Evolutionary conservation across 1,140 invertebrate genomes (phyloP), one percentile per base, ranked within the genome.

Genomic region (Micrasema minimum): DNA sequence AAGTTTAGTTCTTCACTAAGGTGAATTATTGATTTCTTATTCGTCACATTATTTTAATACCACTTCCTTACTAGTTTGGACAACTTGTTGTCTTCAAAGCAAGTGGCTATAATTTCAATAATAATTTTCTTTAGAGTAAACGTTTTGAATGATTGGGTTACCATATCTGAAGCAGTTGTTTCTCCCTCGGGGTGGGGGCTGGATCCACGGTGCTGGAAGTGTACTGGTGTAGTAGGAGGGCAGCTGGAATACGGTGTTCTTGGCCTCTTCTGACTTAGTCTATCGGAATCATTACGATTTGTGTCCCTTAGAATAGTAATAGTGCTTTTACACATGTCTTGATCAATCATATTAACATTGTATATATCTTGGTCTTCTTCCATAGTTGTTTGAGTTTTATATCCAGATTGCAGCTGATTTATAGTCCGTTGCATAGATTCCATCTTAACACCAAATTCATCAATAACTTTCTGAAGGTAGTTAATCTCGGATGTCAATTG

Each of bases 381-480:
- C 26, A 31, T 31, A 31, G 26, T 4, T 31, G 26, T 31, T 31
- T 31, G 26, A 31, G 2, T 2, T 31, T 31, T 31, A 7, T 31
- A 31, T 31, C 26, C 26, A 31, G 26, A 31, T 23, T 41, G 51
- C 43, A 69, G 14, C 11, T 53, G 31, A n/a, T 41, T 31, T 1
- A 57, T 55, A 1, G 48, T 48, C 11, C 48, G 64, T 62, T 74
- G 22, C 65, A 74, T 71, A 4, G 57, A 53, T 45, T 74, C 59
- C 43, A 74, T 68, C 57, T 68, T 43, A 10, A 23, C 22, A 20
- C 66, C 66, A 23, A 71, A 20, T 14, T 71, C 65, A 16, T 71
- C 38, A 16, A 74, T 45, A 3, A 50, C 50, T 51, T 66, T 57
- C 26, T 69, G 55, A n/a, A 75, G 59, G 51, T 65, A 59, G 1